Evolutionary conservation across 1,140 invertebrate species (phyloP), one percentile per base, ranked within the genome.

Genomic region (Apis florea): DNA sequence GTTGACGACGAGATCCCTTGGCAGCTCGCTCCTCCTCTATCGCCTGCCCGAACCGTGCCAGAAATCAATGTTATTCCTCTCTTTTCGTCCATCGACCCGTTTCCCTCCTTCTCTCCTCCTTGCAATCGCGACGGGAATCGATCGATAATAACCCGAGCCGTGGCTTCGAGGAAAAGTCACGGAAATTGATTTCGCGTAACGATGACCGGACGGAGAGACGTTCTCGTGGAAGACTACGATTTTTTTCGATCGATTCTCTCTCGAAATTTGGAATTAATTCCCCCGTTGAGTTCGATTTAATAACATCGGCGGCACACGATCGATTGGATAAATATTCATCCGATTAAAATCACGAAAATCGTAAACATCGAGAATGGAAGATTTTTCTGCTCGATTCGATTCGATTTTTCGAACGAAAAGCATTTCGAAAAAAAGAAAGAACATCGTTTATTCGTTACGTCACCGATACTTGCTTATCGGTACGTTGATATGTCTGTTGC

Each of bases 61-160:
- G 59, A 64, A 75, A 75, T 75, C 73, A 75, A 75, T 53, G 59
- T n/a, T 24, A n/a, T 49, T 21, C n/a, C 19, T 51, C 24, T n/a
- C 72, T 51, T 75, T 53, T 13, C 59, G 21, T 51, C 59, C 17
- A n/a, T 51, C 24, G 26, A 19, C 12, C 13, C 63, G 31, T 26
- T 63, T 63, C 9, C 24, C 24, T 12, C n/a, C 47, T 15, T 47
- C 17, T n/a, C 47, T 61, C 40, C 64, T 51, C 11, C 47, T 53
- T 3, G 24, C 61, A 12, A 21, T 40, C 64, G 59, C 24, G 10
- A 74, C 59, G 9, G 72, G 31, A 51, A 40, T 6, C 56, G 15
- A 74, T 63, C 59, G 59, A 74, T 74, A 74, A 21, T 13, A 40
- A 3, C 31, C 13, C 47, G 47, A 21, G 59, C 24, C 15, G 21